Conservation (phyloP, 2,888 invertebrate species). For the Oeneis ivallda region DNA sequence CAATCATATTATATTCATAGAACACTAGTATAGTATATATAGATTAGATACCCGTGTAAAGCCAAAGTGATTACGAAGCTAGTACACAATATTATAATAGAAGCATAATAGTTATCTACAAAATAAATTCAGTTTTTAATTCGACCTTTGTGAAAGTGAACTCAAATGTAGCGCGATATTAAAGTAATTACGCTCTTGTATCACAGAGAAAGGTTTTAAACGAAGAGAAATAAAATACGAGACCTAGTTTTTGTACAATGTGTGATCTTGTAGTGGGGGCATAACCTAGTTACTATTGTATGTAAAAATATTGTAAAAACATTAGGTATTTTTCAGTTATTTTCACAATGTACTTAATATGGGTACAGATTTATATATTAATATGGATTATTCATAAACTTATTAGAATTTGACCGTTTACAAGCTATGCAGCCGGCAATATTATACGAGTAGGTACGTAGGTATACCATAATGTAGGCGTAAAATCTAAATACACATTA, state of each 20-base stretch:
- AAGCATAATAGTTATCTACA: background rate
- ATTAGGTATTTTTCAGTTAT: background rate
- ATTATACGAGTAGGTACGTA: too few relatives aligned
- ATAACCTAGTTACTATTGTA: constrained; percentile 33
- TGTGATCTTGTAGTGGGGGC: constrained; percentile 30
- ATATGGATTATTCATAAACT: too few relatives aligned
- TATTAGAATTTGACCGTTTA: too few relatives aligned
- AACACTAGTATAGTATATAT: too few relatives aligned
- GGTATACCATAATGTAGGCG: too few relatives aligned
- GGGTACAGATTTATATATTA: too few relatives aligned
- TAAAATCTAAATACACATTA: too few relatives aligned
- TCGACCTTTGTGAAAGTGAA: constrained; percentile 24
- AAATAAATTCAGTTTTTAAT: constrained; percentile 4
- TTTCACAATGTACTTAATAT: too few relatives aligned
- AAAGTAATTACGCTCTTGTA: constrained; percentile 39
- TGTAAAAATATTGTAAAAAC: background rate
- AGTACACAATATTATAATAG: background rate
- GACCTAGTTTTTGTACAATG: constrained; percentile 35
- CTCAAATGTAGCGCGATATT: constrained; percentile 38
- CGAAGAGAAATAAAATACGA: constrained; percentile 35
- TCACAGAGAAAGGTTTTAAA: constrained; percentile 39
- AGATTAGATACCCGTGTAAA: too few relatives aligned
- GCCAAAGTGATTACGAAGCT: background rate
- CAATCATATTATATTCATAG: too few relatives aligned
- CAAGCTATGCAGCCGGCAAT: too few relatives aligned